These are phyloP conservation scores for Thelaira solivaga DNA, from an alignment of 2,888 invertebrate genomes.

Conservation along the genomic window DNA sequence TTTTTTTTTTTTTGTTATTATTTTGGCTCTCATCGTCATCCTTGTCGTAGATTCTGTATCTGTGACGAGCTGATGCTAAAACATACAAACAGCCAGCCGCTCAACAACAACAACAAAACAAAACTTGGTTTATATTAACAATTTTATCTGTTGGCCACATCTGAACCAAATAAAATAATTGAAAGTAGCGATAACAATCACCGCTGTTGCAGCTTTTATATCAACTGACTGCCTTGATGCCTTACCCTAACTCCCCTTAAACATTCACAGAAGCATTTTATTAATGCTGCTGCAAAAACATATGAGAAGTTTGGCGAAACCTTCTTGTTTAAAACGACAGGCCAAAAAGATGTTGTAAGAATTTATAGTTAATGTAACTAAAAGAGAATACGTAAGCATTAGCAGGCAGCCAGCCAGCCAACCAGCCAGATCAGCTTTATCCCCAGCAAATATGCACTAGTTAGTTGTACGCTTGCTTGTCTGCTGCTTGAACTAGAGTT, in stretches of 20 bases:
- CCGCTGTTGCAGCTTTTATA: slow-evolving; percentile 40
- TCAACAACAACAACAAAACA: slow-evolving; percentile 42
- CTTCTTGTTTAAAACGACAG: slow-evolving; percentile 31
- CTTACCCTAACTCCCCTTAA: neutral
- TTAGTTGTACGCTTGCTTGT: neutral
- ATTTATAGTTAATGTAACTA: slow-evolving; percentile 59
- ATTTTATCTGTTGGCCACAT: slow-evolving; percentile 75
- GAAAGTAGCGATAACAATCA: slow-evolving; percentile 76
- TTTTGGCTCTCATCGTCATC: slow-evolving; percentile 54
- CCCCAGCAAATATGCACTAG: neutral
- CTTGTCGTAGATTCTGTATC: slow-evolving; percentile 31
- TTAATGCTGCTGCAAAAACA: neutral
- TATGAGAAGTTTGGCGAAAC: slow-evolving; percentile 26
- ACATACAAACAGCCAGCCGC: slow-evolving; percentile 20
- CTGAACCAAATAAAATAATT: slow-evolving; percentile 77
- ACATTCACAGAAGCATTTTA: neutral
- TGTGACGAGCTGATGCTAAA: slow-evolving; percentile 50
- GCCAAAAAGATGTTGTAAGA: slow-evolving; percentile 52
- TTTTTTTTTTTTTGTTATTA: too few relatives aligned
- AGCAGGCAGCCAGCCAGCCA: too few relatives aligned
- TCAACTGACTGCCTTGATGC: neutral
- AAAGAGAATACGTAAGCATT: slow-evolving; percentile 47
- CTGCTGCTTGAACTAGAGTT: neutral
- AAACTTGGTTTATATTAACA: slow-evolving; percentile 72
- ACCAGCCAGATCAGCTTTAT: slow-evolving; percentile 14